These are phyloP conservation scores for Amphimallon solstitiale DNA, from an alignment of 2,888 invertebrate genomes.

Conservation along the genomic window DNA sequence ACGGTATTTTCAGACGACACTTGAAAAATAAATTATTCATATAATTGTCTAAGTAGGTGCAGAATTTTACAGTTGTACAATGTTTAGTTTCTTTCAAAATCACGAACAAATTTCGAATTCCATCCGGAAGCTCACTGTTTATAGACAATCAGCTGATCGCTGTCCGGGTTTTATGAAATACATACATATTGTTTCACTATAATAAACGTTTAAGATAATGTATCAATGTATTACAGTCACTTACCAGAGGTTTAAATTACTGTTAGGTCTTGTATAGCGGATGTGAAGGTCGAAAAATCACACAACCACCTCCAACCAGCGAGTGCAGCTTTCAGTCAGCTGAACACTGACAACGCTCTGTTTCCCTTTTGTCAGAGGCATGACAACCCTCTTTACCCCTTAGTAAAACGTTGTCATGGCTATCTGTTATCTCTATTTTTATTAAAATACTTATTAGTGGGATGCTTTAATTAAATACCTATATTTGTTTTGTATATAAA, in stretches of 20 bases:
- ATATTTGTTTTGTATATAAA: no score
- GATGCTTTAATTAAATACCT: no score
- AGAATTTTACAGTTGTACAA: not conserved
- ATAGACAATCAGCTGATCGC: constrained; percentile 44
- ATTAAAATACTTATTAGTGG: no score
- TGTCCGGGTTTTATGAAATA: constrained; percentile 17
- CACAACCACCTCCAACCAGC: constrained; percentile 46
- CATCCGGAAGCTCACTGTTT: not conserved
- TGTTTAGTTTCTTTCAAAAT: not conserved
- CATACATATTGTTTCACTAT: not conserved
- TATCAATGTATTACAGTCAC: constrained; percentile 17
- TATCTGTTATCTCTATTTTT: no score
- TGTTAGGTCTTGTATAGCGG: constrained; percentile 35
- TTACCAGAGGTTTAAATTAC: constrained; percentile 33
- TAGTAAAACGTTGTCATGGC: no score
- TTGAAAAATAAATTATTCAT: not conserved
- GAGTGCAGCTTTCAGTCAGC: constrained; percentile 52
- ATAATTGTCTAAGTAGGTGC: not conserved
- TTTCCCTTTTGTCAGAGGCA: constrained; percentile 26
- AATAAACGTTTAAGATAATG: not conserved
- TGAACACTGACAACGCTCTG: constrained; percentile 50
- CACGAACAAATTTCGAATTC: not conserved
- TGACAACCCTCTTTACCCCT: constrained; percentile 7
- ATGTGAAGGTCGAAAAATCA: constrained; percentile 47
- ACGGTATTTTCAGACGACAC: not conserved